Conservation (phyloP, 2,888 invertebrate species). For the Syrista parreyssii region DNA sequence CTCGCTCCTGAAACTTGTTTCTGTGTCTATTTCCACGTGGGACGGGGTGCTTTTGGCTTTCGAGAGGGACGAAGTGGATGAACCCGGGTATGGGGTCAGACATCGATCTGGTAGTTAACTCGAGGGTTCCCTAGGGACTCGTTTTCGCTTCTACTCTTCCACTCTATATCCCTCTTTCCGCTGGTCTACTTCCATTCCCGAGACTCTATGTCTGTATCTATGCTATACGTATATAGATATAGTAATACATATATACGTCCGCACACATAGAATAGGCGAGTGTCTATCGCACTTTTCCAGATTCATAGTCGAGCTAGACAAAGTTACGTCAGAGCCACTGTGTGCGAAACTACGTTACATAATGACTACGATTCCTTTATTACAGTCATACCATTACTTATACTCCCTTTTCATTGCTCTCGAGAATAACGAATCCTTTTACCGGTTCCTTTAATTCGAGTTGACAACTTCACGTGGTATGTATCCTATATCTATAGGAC, state of each 20-base stretch:
- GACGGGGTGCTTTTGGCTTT: conserved; percentile 16
- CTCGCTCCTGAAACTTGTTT: conserved; percentile 12
- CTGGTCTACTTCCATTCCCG: not conserved
- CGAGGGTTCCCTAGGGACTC: conserved; percentile 62
- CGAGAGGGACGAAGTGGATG: conserved; percentile 20
- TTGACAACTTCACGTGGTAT: not conserved
- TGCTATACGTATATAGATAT: not conserved
- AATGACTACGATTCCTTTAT: not conserved
- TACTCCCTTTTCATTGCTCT: not conserved
- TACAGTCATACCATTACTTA: not conserved
- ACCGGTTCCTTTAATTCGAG: not conserved
- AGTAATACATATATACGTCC: not conserved
- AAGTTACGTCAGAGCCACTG: not conserved
- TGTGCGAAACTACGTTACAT: not conserved
- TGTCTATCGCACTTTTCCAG: not conserved
- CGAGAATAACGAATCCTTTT: not conserved
- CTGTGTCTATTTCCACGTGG: not conserved
- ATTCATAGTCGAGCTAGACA: not conserved
- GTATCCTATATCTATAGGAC: not conserved
- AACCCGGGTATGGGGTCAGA: conserved; percentile 47
- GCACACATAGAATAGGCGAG: not conserved
- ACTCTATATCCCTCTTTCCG: conserved; percentile 5
- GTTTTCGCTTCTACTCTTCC: conserved; percentile 34
- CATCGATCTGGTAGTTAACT: conserved; percentile 65
- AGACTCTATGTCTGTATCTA: not conserved